Evolutionary conservation across 2,113 vertebrate species (phyloP).

Genomic region (Reinhardtius hippoglossoides): DNA sequence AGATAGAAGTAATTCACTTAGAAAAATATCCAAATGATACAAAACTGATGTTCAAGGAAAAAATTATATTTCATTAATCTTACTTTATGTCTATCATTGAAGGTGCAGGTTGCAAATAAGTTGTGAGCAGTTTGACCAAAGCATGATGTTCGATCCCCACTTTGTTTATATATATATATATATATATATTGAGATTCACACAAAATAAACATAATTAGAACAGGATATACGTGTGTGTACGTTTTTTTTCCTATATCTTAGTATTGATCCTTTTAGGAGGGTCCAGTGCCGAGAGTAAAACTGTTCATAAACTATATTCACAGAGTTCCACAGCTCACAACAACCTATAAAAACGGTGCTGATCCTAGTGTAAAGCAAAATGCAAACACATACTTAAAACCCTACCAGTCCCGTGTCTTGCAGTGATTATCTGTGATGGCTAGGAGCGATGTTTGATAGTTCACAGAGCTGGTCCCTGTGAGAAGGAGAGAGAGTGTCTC

Average conservation of each 20-base stretch:
- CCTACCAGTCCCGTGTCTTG: slow-evolving; percentile 36
- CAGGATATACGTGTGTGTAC: too few relatives aligned
- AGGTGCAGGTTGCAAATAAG: too few relatives aligned
- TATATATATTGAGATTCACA: too few relatives aligned
- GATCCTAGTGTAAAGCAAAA: neutral
- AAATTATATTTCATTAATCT: too few relatives aligned
- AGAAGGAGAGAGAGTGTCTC: slow-evolving; percentile 5
- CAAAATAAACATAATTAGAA: too few relatives aligned
- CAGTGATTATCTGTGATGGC: slow-evolving; percentile 65
- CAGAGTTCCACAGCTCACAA: neutral
- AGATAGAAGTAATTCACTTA: too few relatives aligned
- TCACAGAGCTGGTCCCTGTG: slow-evolving; percentile 48
- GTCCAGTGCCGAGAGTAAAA: neutral
- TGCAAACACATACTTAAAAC: slow-evolving; percentile 4
- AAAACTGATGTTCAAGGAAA: too few relatives aligned
- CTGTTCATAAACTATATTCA: neutral
- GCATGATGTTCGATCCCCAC: too few relatives aligned
- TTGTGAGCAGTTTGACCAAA: too few relatives aligned
- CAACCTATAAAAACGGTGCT: neutral
- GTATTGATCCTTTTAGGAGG: neutral
- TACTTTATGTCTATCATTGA: too few relatives aligned
- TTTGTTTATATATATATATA: too few relatives aligned
- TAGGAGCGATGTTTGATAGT: slow-evolving; percentile 51
- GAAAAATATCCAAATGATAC: too few relatives aligned
- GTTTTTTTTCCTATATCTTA: neutral